Evolutionary conservation across 1,140 invertebrate genomes (phyloP).

Genomic region (Cyclargus thomasi): DNA sequence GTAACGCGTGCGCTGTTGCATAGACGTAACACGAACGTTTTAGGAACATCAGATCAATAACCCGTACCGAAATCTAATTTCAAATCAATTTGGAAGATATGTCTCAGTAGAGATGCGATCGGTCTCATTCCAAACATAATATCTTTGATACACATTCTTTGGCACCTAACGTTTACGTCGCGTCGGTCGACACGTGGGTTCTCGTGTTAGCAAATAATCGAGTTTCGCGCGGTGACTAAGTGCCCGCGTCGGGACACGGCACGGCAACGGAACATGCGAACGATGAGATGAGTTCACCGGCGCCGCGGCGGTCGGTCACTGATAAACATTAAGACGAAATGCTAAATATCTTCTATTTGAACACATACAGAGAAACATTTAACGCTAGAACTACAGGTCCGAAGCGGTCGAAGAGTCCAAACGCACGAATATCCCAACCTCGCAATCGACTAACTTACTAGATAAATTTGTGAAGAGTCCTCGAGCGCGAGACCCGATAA

Average conservation of each 20-base stretch:
- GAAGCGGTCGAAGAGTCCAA: conserved; percentile 51
- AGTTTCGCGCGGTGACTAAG: conserved; percentile 14
- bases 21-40: conserved; percentile 55
- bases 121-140: conserved; percentile 50
- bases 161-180: conserved; percentile 66
- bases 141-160: conserved; percentile 73
- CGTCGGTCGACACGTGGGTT: conserved; percentile 39
- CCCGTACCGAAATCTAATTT: conserved; percentile 68
- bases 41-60: conserved; percentile 73
- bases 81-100: conserved; percentile 65
- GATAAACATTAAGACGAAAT: conserved; percentile 50
- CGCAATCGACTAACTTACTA: conserved; percentile 54
- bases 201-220: conserved; percentile 31
- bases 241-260: neutral
- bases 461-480: conserved; percentile 66
- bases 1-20: conserved; percentile 45
- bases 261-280: conserved; percentile 46
- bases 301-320: conserved; percentile 44
- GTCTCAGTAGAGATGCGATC: conserved; percentile 56
- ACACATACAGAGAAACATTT: conserved; percentile 69
- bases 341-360: conserved; percentile 63
- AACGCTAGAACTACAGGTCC: conserved; percentile 60
- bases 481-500: conserved; percentile 55
- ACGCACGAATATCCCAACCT: conserved; percentile 47
- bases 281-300: conserved; percentile 38